Evolutionary conservation across 2,888 invertebrate species (phyloP), one percentile per base, ranked within the genome.

Genomic region (Opisthograptis luteolata): DNA sequence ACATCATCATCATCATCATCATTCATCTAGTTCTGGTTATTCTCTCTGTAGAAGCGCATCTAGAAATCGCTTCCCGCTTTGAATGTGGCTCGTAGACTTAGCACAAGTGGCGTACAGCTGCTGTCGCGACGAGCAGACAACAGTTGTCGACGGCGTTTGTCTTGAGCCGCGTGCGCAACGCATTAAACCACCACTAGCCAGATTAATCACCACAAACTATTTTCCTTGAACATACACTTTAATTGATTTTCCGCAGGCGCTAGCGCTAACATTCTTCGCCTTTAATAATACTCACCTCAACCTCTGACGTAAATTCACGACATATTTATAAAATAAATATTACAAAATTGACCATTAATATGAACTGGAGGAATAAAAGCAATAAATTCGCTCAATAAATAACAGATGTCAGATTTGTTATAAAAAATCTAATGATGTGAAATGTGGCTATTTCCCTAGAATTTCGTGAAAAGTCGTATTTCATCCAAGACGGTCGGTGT

Each of bases 41-140:
- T n/a, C n/a, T n/a, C n/a, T n/a, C n/a, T n/a, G n/a, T n/a, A n/a
- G n/a, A n/a, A n/a, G n/a, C 14, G 9, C 3, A 25, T 12, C 17
- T 17, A 7, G 4, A 32, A 39, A n/a, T 32, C 19, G 22, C 25
- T 39, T 14, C 24, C 41, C 41, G 64, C 57, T 60, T 59, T 57
- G 52, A 63, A 55, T 66, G 37, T 35, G 66, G 52, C 58, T 57
- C 31, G 42, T 34, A 56, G 61, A 55, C 58, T 50, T 51, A 39
- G 46, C 70, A 67, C 84, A 82, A 87, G 79, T 84, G 74, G 82
- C 79, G 66, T 85, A 80, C 89, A 90, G 89, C 89, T 90, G 89
- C 89, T 90, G 89, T 82, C 83, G 76, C 59, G 84, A 86, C 84
- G 73, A 76, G 80, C 79, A 87, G 88, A 88, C 89, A 87, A 84